These are phyloP conservation scores for Urechis unicinctus DNA, from an alignment of 2,888 invertebrate species.

Conservation along the genomic window DNA sequence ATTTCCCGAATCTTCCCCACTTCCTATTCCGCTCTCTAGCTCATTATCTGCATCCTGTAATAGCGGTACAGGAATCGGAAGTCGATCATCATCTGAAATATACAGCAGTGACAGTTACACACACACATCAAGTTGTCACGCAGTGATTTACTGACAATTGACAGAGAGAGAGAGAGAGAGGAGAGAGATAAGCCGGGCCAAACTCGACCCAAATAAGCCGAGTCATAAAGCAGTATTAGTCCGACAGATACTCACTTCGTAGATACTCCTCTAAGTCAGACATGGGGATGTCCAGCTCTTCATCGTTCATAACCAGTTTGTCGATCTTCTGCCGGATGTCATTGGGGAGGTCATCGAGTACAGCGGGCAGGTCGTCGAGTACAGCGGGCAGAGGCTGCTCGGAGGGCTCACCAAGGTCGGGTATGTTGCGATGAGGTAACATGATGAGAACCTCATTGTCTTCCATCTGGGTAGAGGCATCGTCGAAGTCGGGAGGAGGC, in stretches of 20 bases:
- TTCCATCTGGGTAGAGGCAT: not conserved
- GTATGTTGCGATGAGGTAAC: not conserved
- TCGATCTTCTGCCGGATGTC: slow-evolving; percentile 15
- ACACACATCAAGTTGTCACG: too few relatives aligned
- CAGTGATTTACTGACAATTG: too few relatives aligned
- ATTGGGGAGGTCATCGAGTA: slow-evolving; percentile 12
- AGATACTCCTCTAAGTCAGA: slow-evolving; percentile 15
- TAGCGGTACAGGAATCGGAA: too few relatives aligned
- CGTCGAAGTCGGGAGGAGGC: slow-evolving; percentile 1
- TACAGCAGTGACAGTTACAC: too few relatives aligned
- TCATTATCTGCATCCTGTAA: slow-evolving; percentile 12
- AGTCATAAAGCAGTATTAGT: not conserved
- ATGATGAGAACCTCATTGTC: not conserved
- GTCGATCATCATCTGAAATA: too few relatives aligned
- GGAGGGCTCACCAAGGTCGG: not conserved
- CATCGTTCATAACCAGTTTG: slow-evolving; percentile 12
- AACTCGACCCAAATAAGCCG: too few relatives aligned
- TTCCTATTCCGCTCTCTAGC: slow-evolving; percentile 15
- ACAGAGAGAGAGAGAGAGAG: too few relatives aligned
- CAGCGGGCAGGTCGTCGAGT: slow-evolving; percentile 7
- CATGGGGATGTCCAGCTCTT: slow-evolving; percentile 17
- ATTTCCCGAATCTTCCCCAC: slow-evolving; percentile 23
- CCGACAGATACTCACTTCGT: slow-evolving; percentile 5
- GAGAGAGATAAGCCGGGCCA: too few relatives aligned
- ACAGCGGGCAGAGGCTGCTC: not conserved